Evolutionary conservation across 2,797 vertebrate species (phyloP), one percentile per base, ranked within the genome.

Genomic region (Phoeniculus purpureus): DNA sequence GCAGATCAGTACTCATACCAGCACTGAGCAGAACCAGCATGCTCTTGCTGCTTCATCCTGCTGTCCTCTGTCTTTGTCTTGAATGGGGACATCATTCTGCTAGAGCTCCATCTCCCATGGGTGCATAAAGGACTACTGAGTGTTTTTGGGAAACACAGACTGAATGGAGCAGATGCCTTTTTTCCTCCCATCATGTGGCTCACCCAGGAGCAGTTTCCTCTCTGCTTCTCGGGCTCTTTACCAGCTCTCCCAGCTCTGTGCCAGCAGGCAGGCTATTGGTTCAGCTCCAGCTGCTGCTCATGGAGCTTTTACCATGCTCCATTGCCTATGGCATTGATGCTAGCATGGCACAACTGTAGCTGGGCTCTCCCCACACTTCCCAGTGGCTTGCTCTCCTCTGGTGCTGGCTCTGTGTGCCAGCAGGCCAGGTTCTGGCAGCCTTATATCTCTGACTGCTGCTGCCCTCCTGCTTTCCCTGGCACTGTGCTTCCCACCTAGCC

Each of bases 261-360:
- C 89, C 93, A 96, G 68, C 52, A 19, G 83, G 51, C 27, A 8
- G 81, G 67, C 65, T 93, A 64, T 85, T 89, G 58, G 31, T 89
- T 80, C 22, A 21, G 73, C 23, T 12, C 75, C 15, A 31, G 73
- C 84, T 64, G 15, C 89, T 85, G 29, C 59, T 94, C 10, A 8
- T 25, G 6, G 59, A 87, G 48, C 65, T 89, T 89, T 89, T 0
- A 1, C 81, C 84, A 50, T 92, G 91, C 90, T 81, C 58, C 85
- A 7, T 59, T 80, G 71, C 94, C 83, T 8, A 1, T 91, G 86
- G 87, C 79, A 74, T 68, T 0, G 2, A 64, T 74, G 74, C 72
- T 65, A 0, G 4, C 31, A 7, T 64, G 21, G 50, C 75, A 68
- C 29, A 77, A 23, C 3, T 6, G 5, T 2, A 6, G 12, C 60